Evolutionary conservation across 2,113 vertebrate genomes (phyloP), one percentile per base, ranked within the genome.

Genomic region (Pitta sordida): DNA sequence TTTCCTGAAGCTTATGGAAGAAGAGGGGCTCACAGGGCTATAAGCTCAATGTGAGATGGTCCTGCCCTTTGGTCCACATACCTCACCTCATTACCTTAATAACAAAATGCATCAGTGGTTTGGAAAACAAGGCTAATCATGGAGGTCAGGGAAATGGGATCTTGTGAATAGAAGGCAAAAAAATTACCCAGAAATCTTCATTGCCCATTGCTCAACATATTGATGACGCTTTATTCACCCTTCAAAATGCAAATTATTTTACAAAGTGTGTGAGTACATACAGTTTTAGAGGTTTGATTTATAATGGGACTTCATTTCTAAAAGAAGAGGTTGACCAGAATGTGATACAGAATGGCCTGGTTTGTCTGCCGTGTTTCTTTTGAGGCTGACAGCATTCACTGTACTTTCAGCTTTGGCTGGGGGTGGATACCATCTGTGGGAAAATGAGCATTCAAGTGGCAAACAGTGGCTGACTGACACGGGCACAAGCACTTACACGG

Each of bases 341-440:
- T 15, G 29, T 20, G 56, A 14, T 22, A 49, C 1, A 37, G 77
- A 49, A 17, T 83, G 69, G 60, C 77, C 69, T 60, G 96, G n/a
- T 41, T 80, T 92, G 73, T 58, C 64, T 88, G 78, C 62, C 63
- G 77, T 62, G 34, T 83, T 74, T 80, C 64, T 77, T 91, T 39
- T 18, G 75, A 79, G 86, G 59, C 81, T 76, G 76, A 69, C 37
- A 11, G 23, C 13, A 36, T 59, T 78, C 52, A 71, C 78, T 90
- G 55, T 90, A 65, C 55, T 70, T 86, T 59, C 81, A 87, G 69
- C 86, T 80, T 67, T 83, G 39, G 7, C 82, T 94, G 93, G 70
- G 93, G 96, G 93, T 74, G 85, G 93, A 52, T 67, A 59, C 93
- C 87, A 93, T 94, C 91, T 95, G 94, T 93, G 87, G 93, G 82